Conservation (phyloP, 2,113 vertebrate species). For the Cryptomyrus ogoouensis region DNA sequence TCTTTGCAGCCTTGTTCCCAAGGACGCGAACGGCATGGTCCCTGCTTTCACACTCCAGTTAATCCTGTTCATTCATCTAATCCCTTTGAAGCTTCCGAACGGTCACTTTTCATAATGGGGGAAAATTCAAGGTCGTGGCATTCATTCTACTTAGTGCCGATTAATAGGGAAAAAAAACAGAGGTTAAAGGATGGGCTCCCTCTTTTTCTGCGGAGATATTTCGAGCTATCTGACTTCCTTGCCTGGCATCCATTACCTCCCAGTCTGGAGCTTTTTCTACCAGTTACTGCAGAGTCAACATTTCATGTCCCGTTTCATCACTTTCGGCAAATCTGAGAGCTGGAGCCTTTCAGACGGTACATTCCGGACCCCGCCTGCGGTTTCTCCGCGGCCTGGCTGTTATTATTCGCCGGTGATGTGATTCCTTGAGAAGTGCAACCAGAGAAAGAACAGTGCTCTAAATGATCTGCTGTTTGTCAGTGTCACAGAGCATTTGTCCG, state of each 20-base stretch:
- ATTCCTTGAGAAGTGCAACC: not conserved
- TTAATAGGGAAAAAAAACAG: not conserved
- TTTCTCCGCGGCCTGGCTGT: not conserved
- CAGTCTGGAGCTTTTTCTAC: not conserved
- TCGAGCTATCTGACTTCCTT: not conserved
- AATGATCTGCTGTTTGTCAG: not conserved
- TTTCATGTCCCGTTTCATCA: not conserved
- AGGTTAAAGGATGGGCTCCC: not conserved
- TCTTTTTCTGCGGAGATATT: not conserved
- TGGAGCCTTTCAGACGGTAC: not conserved
- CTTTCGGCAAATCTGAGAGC: not conserved
- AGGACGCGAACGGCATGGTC: not conserved
- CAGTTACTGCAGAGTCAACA: not conserved
- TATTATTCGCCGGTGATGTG: not conserved
- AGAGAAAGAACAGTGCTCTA: not conserved
- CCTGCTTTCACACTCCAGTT: not conserved
- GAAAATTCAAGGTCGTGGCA: not conserved
- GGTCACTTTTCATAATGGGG: not conserved
- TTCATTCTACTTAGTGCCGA: slow-evolving; percentile 1
- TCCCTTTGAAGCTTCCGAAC: not conserved
- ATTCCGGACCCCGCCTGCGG: not conserved
- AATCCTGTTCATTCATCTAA: not conserved
- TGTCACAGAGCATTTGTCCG: not conserved
- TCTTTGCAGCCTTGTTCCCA: not conserved
- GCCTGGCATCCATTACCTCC: not conserved